These are phyloP conservation scores for Trachelus stipa DNA, from an alignment of 2,888 invertebrate species.

Conservation along the genomic window DNA sequence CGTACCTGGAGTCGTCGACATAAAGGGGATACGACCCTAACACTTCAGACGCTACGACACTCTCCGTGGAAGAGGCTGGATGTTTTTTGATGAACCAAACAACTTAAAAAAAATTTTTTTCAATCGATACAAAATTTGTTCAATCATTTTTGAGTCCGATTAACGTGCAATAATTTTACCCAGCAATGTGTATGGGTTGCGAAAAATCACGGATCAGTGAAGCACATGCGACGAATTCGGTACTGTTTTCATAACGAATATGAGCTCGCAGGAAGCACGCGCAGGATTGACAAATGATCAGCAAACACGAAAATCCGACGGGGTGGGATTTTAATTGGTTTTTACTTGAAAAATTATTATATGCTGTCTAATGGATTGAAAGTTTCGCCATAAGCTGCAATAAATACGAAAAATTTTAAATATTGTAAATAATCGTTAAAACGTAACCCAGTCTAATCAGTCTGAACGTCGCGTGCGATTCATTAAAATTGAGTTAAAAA, in stretches of 20 bases:
- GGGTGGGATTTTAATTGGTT: slow-evolving; percentile 41
- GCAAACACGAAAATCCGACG: slow-evolving; percentile 29
- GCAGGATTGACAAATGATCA: slow-evolving; percentile 17
- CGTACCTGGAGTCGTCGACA: slow-evolving; percentile 19
- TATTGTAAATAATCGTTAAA: neutral
- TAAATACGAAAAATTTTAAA: neutral
- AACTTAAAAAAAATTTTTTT: neutral
- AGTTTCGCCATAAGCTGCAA: neutral
- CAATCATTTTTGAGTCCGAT: neutral
- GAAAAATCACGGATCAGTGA: neutral
- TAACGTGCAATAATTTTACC: neutral
- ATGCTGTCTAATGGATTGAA: slow-evolving; percentile 42
- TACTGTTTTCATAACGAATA: neutral
- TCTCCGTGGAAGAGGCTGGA: slow-evolving; percentile 14
- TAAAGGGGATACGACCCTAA: slow-evolving; percentile 45
- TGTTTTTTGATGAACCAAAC: neutral
- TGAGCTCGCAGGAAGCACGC: neutral
- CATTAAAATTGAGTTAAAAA: neutral
- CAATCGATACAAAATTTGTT: neutral
- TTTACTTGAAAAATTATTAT: slow-evolving; percentile 35
- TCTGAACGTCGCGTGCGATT: neutral
- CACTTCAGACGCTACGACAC: slow-evolving; percentile 44
- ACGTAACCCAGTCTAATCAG: neutral
- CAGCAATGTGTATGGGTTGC: neutral
- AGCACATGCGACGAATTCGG: neutral